Evolutionary conservation across 2,888 invertebrate species (phyloP).

Genomic region (Abscondita cerata): DNA sequence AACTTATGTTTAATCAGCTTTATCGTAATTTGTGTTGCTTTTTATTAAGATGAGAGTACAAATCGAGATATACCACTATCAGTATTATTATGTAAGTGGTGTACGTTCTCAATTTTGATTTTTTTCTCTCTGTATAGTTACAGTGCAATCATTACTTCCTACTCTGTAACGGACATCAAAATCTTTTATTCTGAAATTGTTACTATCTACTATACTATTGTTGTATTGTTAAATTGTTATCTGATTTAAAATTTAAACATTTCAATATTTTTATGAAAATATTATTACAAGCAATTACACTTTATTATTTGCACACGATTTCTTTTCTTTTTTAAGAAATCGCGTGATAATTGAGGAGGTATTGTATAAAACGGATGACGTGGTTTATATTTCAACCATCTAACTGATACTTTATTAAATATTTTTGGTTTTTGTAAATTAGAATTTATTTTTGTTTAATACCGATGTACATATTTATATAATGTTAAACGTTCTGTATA

Average conservation of each 20-base stretch:
- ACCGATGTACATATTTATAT: no score
- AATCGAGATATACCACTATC: constrained; percentile 33
- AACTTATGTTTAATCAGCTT: constrained; percentile 1
- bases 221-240: constrained; percentile 48
- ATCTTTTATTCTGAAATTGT: constrained; percentile 44
- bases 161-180: constrained; percentile 45
- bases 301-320: constrained; percentile 26
- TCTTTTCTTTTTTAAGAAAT: background rate
- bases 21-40: constrained; percentile 17
- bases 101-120: constrained; percentile 25
- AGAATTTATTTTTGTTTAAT: no score
- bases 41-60: constrained; percentile 30
- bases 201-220: constrained; percentile 44
- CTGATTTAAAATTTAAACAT: constrained; percentile 40
- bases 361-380: no score
- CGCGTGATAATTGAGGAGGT: background rate
- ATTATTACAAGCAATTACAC: constrained; percentile 49
- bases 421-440: no score
- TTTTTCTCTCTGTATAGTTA: constrained; percentile 27
- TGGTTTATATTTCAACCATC: no score
- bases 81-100: constrained; percentile 44
- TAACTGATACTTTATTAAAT: no score
- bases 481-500: no score
- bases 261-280: constrained; percentile 43
- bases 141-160: constrained; percentile 33